Evolutionary conservation across 2,888 invertebrate species (phyloP), one percentile per base, ranked within the genome.

Genomic region (Nematopogon swammerdamellus): DNA sequence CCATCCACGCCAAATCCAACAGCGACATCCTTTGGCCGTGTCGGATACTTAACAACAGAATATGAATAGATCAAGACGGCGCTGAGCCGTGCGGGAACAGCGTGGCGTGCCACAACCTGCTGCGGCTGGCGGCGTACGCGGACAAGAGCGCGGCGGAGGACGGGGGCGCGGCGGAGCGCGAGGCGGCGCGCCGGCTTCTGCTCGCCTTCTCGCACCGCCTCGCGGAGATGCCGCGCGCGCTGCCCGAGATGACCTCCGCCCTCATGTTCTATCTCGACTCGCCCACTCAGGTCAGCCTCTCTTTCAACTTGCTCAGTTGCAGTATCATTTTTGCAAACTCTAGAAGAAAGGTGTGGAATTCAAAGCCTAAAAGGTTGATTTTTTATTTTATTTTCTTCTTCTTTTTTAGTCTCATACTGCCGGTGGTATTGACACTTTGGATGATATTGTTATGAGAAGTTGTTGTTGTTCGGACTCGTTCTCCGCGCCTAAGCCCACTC

Each of bases 61-160:
- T n/a, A n/a, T n/a, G n/a, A n/a, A 36, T 66, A 95, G 96, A 93
- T 67, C 92, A 94, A 70, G 97, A 97, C 65, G 95, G 95, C 14
- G 96, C 96, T 0, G 96, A 97, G 63, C 97, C 97, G 0, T 90
- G 91, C 42, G 92, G 95, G 29, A 97, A 97, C 67, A 95, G 95
- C 45, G 89, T 96, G 0, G 81, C 95, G 0, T 89, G 89, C 18
- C 83, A 85, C 60, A 97, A 97, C 73, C 75, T 95, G 16, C 79
- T 90, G 25, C 82, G 91, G 5, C 74, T 96, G 19, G 83, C 89
- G 0, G 82, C 86, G 1, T 87, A 92, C 62, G 82, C 87, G 36
- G 85, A 87, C 61, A 81, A 85, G 30, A 67, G 67, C 49, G 56
- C 64, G 1, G 60, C 58, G 1, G 58, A 71, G 1, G 73, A 77